Conservation (phyloP, 2,113 vertebrate species). For the Hassar affinis region DNA sequence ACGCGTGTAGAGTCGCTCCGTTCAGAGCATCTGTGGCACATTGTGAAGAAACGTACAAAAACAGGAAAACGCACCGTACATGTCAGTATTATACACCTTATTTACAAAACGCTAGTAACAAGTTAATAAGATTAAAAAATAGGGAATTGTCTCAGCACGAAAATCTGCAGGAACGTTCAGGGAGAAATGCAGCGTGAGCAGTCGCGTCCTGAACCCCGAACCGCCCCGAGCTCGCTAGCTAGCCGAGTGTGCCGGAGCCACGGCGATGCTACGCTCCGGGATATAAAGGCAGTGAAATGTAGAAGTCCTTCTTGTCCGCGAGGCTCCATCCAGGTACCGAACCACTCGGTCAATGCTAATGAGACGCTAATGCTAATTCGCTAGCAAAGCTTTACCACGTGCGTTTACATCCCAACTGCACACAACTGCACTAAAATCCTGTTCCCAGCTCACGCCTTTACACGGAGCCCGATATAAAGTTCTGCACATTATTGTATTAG, state of each 20-base stretch:
- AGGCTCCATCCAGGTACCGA: neutral
- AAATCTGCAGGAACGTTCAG: neutral
- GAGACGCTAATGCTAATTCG: neutral
- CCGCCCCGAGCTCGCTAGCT: neutral
- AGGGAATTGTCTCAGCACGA: neutral
- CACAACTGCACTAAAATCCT: neutral
- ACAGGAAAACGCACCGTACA: neutral
- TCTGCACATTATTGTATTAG: neutral
- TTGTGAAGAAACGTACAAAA: neutral
- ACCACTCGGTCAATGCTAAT: neutral
- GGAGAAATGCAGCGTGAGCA: neutral
- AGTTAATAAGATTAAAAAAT: constrained; percentile 9
- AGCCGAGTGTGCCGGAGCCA: neutral
- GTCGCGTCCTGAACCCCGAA: neutral
- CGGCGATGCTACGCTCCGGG: neutral
- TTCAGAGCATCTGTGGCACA: constrained; percentile 12
- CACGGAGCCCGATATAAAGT: neutral
- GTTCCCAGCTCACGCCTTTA: neutral
- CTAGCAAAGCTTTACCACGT: neutral
- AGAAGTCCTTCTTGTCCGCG: no score
- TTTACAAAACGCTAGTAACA: neutral
- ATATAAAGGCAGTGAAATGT: neutral
- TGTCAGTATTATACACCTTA: neutral
- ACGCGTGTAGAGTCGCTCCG: neutral
- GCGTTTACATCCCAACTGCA: neutral